phyloP scores from a whole-genome alignment of 2,888 invertebrate species.

The Hyposoter didymator region DNA sequence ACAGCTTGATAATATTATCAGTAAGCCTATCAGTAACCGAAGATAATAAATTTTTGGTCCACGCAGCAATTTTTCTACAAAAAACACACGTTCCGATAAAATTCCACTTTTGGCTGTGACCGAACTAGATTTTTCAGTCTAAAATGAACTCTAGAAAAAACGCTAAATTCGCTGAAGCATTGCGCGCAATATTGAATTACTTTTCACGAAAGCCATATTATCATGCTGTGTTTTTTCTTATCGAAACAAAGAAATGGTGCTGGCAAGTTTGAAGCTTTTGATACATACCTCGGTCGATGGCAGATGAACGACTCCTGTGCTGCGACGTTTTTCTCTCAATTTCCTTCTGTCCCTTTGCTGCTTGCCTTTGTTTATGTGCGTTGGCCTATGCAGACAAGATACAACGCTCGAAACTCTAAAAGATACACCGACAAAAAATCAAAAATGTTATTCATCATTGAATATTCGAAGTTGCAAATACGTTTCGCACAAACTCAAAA shows the following conservation, averaged over 20 bases:
- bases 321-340: slow-evolving; percentile 86
- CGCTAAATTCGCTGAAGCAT: slow-evolving; percentile 37
- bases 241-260: slow-evolving; percentile 8
- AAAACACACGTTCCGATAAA: background rate
- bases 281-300: slow-evolving; percentile 86
- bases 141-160: slow-evolving; percentile 10
- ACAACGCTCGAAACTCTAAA: slow-evolving; percentile 77
- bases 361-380: slow-evolving; percentile 86
- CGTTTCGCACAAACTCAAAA: background rate
- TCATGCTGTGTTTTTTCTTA: slow-evolving; percentile 49
- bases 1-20: background rate
- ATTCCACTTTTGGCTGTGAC: slow-evolving; percentile 4
- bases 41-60: background rate
- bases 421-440: slow-evolving; percentile 47
- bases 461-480: background rate
- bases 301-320: slow-evolving; percentile 87
- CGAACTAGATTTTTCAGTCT: background rate
- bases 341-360: slow-evolving; percentile 86
- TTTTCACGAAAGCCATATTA: slow-evolving; percentile 44
- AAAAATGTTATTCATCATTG: background rate
- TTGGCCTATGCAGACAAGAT: slow-evolving; percentile 82
- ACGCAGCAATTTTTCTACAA: background rate
- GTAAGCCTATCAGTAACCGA: background rate
- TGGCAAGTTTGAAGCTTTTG: background rate
- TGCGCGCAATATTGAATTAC: background rate